These are phyloP conservation scores for Lophius americanus DNA, from an alignment of 2,797 vertebrate genomes.

Conservation along the genomic window DNA sequence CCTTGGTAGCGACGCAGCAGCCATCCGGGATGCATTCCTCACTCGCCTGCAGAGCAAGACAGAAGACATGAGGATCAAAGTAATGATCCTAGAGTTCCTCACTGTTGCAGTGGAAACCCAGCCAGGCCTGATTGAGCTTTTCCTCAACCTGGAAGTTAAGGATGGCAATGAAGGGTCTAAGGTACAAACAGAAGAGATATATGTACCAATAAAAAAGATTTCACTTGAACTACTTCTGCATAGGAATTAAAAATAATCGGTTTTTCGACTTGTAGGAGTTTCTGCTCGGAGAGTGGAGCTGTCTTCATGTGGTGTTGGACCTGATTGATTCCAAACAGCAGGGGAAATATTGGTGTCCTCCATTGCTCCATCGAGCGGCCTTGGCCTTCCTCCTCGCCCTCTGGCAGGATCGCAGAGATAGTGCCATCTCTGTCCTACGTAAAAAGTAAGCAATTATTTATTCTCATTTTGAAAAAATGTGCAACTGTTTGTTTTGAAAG, in stretches of 20 bases:
- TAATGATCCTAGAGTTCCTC: constrained; percentile 98
- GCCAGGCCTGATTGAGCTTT: constrained; percentile 96
- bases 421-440: constrained; percentile 93
- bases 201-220: neutral
- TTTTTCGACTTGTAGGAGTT: constrained; percentile 84
- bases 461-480: neutral
- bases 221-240: neutral
- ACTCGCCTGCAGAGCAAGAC: constrained; percentile 93
- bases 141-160: constrained; percentile 94
- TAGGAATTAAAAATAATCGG: neutral
- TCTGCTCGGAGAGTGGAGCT: constrained; percentile 94
- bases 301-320: constrained; percentile 92
- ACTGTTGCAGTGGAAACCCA: constrained; percentile 97
- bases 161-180: constrained; percentile 90
- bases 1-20: constrained; percentile 92
- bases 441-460: constrained; percentile 85
- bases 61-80: constrained; percentile 97
- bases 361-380: constrained; percentile 91
- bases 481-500: neutral
- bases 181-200: constrained; percentile 58
- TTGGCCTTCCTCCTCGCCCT: constrained; percentile 95
- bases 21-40: constrained; percentile 95
- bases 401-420: constrained; percentile 97
- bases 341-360: constrained; percentile 94
- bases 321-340: constrained; percentile 92